These are phyloP conservation scores for Hermetia illucens DNA, from an alignment of 1,140 invertebrate species.

Conservation along the genomic window DNA sequence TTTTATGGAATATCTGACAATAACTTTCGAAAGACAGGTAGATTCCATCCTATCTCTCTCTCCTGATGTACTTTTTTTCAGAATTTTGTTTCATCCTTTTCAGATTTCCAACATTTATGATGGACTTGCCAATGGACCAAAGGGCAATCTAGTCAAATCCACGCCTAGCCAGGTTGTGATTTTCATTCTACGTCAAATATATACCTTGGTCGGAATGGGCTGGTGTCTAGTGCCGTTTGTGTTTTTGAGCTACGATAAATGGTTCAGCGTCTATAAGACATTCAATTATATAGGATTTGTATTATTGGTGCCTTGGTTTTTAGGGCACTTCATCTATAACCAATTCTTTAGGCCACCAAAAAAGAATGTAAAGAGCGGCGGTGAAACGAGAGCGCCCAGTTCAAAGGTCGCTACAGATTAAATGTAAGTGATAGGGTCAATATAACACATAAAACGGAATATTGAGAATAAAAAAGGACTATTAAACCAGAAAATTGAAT, in stretches of 20 bases:
- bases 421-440: too few relatives aligned
- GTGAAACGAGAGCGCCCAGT: too few relatives aligned
- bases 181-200: slow-evolving; percentile 52
- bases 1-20: slow-evolving; percentile 79
- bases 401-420: too few relatives aligned
- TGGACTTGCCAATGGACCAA: slow-evolving; percentile 37
- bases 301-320: slow-evolving; percentile 41
- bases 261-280: slow-evolving; percentile 41
- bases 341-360: not conserved
- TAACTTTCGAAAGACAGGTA: slow-evolving; percentile 77
- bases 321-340: slow-evolving; percentile 11
- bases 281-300: slow-evolving; percentile 50
- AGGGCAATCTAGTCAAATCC: slow-evolving; percentile 25
- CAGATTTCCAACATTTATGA: slow-evolving; percentile 6
- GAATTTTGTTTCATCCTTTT: not conserved
- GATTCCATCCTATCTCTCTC: slow-evolving; percentile 23
- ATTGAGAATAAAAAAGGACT: too few relatives aligned
- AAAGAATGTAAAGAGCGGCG: too few relatives aligned
- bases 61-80: not conserved
- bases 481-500: too few relatives aligned
- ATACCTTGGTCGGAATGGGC: slow-evolving; percentile 70
- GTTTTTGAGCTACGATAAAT: slow-evolving; percentile 51
- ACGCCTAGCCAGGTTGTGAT: slow-evolving; percentile 31
- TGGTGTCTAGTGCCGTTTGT: slow-evolving; percentile 72
- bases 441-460: too few relatives aligned